Percentiles rank a stretch among this genome's conserved stretches.
phyloP scores from a whole-genome alignment of 1,140 invertebrate genomes.

The Lordiphosa stackelbergi region DNA sequence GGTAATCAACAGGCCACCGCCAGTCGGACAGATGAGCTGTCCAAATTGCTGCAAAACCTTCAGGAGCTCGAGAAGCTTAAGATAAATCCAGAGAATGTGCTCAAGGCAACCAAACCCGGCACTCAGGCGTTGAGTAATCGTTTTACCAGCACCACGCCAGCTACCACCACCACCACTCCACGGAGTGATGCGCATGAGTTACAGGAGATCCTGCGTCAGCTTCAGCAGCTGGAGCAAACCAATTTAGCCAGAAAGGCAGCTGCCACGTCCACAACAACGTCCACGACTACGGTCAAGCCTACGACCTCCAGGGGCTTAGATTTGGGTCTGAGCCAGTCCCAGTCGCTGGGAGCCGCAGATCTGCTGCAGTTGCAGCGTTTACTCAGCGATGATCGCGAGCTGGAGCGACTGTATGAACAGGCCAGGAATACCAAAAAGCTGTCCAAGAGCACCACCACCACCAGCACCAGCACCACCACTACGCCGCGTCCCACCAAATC shows the following conservation, averaged over 20 bases:
- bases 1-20: constrained; percentile 53
- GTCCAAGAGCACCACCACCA: constrained; percentile 19
- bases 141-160: constrained; percentile 27
- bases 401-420: constrained; percentile 68
- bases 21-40: constrained; percentile 49
- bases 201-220: constrained; percentile 36
- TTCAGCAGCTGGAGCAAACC: constrained; percentile 40
- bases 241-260: constrained; percentile 9
- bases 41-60: constrained; percentile 64
- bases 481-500: constrained; percentile 30
- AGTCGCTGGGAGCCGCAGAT: constrained; percentile 35
- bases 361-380: constrained; percentile 59
- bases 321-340: constrained; percentile 2
- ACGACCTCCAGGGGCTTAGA: background rate
- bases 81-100: constrained; percentile 64
- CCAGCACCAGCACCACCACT: constrained; percentile 23
- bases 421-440: constrained; percentile 53
- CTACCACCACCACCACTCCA: constrained; percentile 1
- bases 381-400: constrained; percentile 59
- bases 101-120: constrained; percentile 37
- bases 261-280: constrained; percentile 7
- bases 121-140: constrained; percentile 43
- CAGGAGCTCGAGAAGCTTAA: constrained; percentile 67
- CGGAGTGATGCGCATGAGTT: constrained; percentile 37
- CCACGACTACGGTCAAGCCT: constrained; percentile 9